Percentiles rank a stretch among this genome's conserved stretches.
phyloP scores from a whole-genome alignment of 2,797 vertebrate genomes.

The Microhierax caerulescens region DNA sequence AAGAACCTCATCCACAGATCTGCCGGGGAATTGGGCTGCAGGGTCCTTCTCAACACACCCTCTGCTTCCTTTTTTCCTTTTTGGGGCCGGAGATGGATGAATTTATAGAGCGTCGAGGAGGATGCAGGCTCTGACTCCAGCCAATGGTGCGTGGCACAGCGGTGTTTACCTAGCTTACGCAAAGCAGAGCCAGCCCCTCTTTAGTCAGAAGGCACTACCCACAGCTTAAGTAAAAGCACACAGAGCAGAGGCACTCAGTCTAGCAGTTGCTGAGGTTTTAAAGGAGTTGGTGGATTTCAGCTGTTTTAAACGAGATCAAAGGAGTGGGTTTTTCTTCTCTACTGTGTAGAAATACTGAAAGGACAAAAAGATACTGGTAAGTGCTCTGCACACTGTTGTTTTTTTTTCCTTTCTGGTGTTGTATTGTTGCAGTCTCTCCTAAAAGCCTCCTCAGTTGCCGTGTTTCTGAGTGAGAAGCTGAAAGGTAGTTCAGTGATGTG shows the following conservation, averaged over 20 bases:
- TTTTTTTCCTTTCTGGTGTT: neutral
- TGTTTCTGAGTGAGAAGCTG: neutral
- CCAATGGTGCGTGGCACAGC: conserved; percentile 33
- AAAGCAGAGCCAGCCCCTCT: conserved; percentile 56
- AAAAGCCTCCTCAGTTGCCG: neutral
- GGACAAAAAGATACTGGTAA: conserved; percentile 42
- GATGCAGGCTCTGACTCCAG: conserved; percentile 36
- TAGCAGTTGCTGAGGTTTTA: conserved; percentile 21
- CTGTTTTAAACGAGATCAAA: neutral
- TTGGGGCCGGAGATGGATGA: conserved; percentile 57
- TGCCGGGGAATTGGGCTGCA: conserved; percentile 34
- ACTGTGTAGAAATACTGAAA: neutral
- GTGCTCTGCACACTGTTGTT: neutral
- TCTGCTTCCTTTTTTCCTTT: conserved; percentile 74
- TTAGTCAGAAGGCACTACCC: conserved; percentile 51
- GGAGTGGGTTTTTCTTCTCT: neutral
- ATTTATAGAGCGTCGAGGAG: conserved; percentile 28
- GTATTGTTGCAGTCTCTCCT: neutral
- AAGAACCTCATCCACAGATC: conserved; percentile 29
- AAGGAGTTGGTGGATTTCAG: conserved; percentile 48
- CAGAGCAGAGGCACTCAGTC: conserved; percentile 76
- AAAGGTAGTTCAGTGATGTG: neutral
- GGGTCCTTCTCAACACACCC: conserved; percentile 45
- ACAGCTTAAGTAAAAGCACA: conserved; percentile 77
- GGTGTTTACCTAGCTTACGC: conserved; percentile 73